Base-by-base conservation (phyloP, 2,113 vertebrate genomes). In the Xenopus tropicalis region DNA sequence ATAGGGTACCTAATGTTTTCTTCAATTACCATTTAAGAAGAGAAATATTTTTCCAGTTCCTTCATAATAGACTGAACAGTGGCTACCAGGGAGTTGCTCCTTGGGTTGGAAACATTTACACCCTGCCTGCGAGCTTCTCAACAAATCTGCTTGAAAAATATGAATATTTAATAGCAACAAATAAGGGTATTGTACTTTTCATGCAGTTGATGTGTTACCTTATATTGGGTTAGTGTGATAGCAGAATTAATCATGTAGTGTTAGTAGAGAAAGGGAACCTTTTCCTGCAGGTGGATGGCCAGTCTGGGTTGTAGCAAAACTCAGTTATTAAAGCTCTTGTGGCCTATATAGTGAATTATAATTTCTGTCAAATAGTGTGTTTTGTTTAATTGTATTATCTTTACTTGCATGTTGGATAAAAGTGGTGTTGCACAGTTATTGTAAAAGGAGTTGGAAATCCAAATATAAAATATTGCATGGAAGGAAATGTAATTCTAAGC, bases 231-330 rank as follows among this genome's bases (percentile, higher is more conserved):
- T 13, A 59, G 57, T 11, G 16, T 59, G 57, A 59, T 23, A 23
- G 57, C 57, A 59, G 57, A 10, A 59, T 59, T 59, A 59, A 59
- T 59, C 57, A 59, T 24, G 14, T 22, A 59, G 57, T 12, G 57
- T 20, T 59, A 9, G 2, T 22, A 59, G 56, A 9, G 56, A 21
- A 22, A 58, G 56, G 6, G 11, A 58, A 21, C 11, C 7, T 58
- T 8, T 21, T 58, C 20, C 56, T 58, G n/a, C 3, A 8, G 6
- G 13, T 58, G 56, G 56, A 58, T 20, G n/a, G 56, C n/a, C 20
- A 58, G 20, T 21, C 9, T 58, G 56, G 56, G 57, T 14, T 23
- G 57, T 22, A 16, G 20, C 20, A 59, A 23, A 23, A 20, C 57
- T 11, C 3, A 59, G 13, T 23, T 59, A 54, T 20, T 22, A 20